Conservation (phyloP, 2,888 invertebrate genomes). For the Leptura quadrifasciata region DNA sequence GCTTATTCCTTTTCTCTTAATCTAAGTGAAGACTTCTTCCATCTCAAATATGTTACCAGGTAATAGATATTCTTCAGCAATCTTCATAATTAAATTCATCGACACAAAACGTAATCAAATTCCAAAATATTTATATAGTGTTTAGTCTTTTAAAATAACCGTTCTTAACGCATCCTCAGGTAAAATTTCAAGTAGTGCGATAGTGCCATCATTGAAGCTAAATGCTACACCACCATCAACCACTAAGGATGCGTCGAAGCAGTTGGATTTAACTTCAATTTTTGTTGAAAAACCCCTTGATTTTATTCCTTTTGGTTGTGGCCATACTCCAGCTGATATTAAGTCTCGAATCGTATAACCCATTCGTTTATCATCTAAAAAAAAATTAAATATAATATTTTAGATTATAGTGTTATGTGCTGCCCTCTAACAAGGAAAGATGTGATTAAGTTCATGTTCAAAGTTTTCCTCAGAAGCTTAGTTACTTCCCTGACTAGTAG, state of each 20-base stretch:
- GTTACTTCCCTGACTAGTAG: too few species aligned
- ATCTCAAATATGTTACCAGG: neutral
- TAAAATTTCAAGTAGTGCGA: conserved; percentile 87
- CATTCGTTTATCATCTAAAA: conserved; percentile 83
- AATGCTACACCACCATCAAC: conserved; percentile 96
- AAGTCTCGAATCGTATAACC: conserved; percentile 96
- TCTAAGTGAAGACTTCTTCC: conserved; percentile 1
- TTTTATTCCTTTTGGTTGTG: conserved; percentile 84
- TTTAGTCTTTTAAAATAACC: conserved; percentile 73
- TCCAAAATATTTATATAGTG: neutral
- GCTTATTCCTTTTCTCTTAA: neutral
- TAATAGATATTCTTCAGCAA: too few species aligned
- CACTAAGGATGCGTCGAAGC: conserved; percentile 92
- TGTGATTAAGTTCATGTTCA: too few species aligned
- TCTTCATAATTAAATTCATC: neutral
- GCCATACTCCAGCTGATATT: conserved; percentile 91
- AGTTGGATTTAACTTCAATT: conserved; percentile 89
- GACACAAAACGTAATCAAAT: neutral
- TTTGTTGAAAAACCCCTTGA: conserved; percentile 86
- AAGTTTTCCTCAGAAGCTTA: too few species aligned
- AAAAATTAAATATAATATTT: conserved; percentile 1
- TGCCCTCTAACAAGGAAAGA: too few species aligned
- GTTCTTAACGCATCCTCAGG: conserved; percentile 93
- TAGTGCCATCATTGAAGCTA: conserved; percentile 95
- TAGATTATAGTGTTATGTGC: too few species aligned